phyloP scores from a whole-genome alignment of 2,797 vertebrate genomes.

The Gila robusta region DNA sequence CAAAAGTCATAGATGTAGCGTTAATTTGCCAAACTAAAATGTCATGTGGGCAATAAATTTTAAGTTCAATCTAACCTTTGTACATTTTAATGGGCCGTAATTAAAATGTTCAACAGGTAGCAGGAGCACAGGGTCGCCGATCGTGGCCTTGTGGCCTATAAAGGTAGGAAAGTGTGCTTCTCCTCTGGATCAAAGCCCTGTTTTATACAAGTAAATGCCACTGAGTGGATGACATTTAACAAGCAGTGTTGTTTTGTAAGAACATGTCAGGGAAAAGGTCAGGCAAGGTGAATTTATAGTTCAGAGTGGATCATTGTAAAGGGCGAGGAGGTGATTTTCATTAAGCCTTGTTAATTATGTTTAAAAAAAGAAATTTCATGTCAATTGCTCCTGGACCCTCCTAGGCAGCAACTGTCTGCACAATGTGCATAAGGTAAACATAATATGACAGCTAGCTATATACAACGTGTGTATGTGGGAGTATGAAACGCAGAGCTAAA shows the following conservation, averaged over 20 bases:
- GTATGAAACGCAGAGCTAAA: slow-evolving; percentile 25
- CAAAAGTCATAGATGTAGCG: slow-evolving; percentile 12
- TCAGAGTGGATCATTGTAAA: slow-evolving; percentile 51
- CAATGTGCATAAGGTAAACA: slow-evolving; percentile 26
- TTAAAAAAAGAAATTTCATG: slow-evolving; percentile 53
- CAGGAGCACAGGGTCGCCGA: slow-evolving; percentile 13
- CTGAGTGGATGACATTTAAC: slow-evolving; percentile 65
- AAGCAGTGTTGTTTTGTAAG: slow-evolving; percentile 57
- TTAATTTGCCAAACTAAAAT: slow-evolving; percentile 38
- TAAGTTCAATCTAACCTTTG: slow-evolving; percentile 32
- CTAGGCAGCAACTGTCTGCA: slow-evolving; percentile 24
- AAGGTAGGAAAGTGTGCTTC: slow-evolving; percentile 44
- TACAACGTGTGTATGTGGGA: slow-evolving; percentile 17
- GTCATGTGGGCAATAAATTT: slow-evolving; percentile 40
- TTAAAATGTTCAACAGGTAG: slow-evolving; percentile 50
- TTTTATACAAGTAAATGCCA: slow-evolving; percentile 69
- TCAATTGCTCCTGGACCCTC: slow-evolving; percentile 36
- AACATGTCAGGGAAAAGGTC: slow-evolving; percentile 58
- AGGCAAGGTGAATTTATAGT: slow-evolving; percentile 60
- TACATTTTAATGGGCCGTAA: slow-evolving; percentile 47
- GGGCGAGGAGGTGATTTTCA: slow-evolving; percentile 61
- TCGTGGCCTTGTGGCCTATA: slow-evolving; percentile 8
- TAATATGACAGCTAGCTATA: slow-evolving; percentile 30
- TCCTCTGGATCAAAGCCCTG: slow-evolving; percentile 49
- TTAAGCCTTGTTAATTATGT: slow-evolving; percentile 61